A percentile compares a stretch with the other conserved stretches of the same genome.
These are phyloP conservation scores for Nemotelus nigrinus DNA, from an alignment of 2,888 invertebrate species.

Conservation along the genomic window DNA sequence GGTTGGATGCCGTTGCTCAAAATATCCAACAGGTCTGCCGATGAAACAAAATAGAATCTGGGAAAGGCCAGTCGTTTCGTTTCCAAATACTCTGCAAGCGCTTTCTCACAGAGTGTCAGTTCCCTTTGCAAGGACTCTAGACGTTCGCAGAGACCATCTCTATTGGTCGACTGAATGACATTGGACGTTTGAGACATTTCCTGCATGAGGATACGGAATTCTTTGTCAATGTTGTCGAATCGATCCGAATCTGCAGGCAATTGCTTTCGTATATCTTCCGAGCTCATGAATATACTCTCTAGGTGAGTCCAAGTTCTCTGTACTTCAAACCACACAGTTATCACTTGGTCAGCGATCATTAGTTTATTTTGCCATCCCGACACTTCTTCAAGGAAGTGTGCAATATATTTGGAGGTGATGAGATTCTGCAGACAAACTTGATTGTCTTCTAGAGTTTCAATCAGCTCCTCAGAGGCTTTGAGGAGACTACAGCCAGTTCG, in stretches of 20 bases:
- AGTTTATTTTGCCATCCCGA: constrained; percentile 94
- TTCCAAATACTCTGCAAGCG: constrained; percentile 95
- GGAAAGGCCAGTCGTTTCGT: constrained; percentile 96
- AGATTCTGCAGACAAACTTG: constrained; percentile 95
- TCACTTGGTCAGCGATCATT: constrained; percentile 92
- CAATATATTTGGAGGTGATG: constrained; percentile 96
- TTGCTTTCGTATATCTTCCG: constrained; percentile 94
- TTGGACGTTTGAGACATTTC: constrained; percentile 69
- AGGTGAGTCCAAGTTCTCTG: constrained; percentile 97
- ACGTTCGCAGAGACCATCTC: constrained; percentile 79
- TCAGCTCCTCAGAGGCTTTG: constrained; percentile 92
- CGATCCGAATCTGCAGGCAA: constrained; percentile 92
- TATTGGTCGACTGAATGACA: constrained; percentile 91
- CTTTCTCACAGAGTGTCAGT: constrained; percentile 93
- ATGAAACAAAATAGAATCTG: constrained; percentile 95
- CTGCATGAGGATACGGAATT: constrained; percentile 79
- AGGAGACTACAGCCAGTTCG: constrained; percentile 88
- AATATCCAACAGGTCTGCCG: constrained; percentile 93
- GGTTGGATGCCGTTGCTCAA: constrained; percentile 96
- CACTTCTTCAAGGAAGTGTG: constrained; percentile 93
- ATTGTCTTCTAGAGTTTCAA: constrained; percentile 97
- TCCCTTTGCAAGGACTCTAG: constrained; percentile 86
- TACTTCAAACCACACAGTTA: constrained; percentile 93
- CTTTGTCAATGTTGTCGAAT: constrained; percentile 89
- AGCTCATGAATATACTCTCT: constrained; percentile 97